Base-by-base conservation (phyloP, 2,797 vertebrate species). In the Gambusia yucatana region DNA sequence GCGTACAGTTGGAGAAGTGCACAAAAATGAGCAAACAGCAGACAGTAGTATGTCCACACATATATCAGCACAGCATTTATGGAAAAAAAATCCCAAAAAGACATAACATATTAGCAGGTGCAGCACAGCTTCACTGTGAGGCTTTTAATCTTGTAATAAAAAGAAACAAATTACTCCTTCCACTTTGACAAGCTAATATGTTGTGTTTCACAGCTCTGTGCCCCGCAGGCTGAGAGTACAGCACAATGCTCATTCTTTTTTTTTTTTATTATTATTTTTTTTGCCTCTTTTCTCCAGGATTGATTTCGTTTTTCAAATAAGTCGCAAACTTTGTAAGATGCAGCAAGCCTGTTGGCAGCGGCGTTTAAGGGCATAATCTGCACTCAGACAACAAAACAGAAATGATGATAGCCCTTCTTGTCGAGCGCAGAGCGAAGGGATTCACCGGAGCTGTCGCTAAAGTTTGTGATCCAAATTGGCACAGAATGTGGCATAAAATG, bases 81-180 rank as follows among this genome's bases (percentile, higher is more conserved):
- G 28, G 13, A 10, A 20, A 7, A 30, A 59, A 30, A 1, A 2
- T 33, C 33, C 33, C 33, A 30, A 30, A 33, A 20, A 33, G 2
- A 6, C 17, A 25, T 3, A 6, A 16, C 43, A 28, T 72, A 77
- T 33, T 3, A 77, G 73, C n/a, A 25, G 50, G 70, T 25, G 16
- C 47, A 1, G 47, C 71, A 3, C 61, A 33, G 69, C 74, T 61
- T 79, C 79, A 57, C 78, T 72, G 44, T 80, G 44, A 80, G 7
- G 70, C 75, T 84, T 88, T 86, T 85, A 85, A 89, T 87, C 86
- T 90, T 61, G 79, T 85, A 83, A 90, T 83, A 83, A 88, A 90
- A 86, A 43, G 79, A 90, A 92, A 86, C 77, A 87, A 91, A 93
- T 88, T 10, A 88, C 87, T 74, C 86, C 77, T 86, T 89, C 84